Evolutionary conservation across 2,888 invertebrate species (phyloP).

Genomic region (Andrena chrysosceles): DNA sequence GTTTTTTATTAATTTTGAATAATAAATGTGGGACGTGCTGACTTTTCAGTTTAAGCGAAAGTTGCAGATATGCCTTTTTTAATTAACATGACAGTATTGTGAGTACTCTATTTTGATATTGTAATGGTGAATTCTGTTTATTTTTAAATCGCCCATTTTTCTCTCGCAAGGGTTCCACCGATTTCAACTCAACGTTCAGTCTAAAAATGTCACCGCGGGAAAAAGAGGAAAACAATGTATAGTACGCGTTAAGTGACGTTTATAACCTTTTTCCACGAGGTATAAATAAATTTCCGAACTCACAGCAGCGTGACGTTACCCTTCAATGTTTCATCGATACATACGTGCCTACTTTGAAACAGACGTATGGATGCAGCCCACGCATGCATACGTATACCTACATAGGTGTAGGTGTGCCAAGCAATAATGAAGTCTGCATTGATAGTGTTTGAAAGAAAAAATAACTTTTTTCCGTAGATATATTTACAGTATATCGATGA

Average conservation of each 20-base stretch:
- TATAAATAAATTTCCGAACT: conserved; percentile 68
- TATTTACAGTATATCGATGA: no score
- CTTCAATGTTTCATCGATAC: conserved; percentile 62
- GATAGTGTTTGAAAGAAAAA: no score
- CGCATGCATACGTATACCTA: conserved; percentile 13
- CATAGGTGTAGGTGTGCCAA: not conserved
- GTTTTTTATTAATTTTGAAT: no score
- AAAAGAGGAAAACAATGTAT: conserved; percentile 31
- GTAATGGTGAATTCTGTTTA: no score
- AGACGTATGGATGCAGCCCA: conserved; percentile 20
- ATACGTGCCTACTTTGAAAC: conserved; percentile 19
- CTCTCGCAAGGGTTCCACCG: not conserved
- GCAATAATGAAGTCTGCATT: no score
- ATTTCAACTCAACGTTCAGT: not conserved
- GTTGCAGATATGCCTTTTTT: no score
- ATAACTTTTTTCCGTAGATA: no score
- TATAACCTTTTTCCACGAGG: conserved; percentile 53
- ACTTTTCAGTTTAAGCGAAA: no score
- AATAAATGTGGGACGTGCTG: no score
- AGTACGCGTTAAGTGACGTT: conserved; percentile 52
- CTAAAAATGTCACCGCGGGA: conserved; percentile 12
- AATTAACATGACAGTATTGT: no score
- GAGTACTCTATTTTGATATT: no score
- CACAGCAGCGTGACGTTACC: conserved; percentile 65
- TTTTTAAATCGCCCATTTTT: not conserved